Evolutionary conservation across 2,888 invertebrate species (phyloP).

Genomic region (Phytoseiulus persimilis): DNA sequence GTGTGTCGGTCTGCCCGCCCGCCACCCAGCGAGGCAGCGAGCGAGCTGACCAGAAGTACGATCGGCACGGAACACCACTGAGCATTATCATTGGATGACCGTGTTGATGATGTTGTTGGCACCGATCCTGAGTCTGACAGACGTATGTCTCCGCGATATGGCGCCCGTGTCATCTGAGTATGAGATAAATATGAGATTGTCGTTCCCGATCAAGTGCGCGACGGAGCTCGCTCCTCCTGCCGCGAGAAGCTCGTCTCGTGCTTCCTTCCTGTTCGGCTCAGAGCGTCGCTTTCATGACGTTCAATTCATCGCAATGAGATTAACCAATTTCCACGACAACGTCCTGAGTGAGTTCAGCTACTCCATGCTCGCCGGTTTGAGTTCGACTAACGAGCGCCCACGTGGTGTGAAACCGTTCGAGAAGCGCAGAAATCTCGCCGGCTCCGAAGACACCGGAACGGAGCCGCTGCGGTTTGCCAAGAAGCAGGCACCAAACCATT

Average conservation of each 20-base stretch:
- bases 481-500: not conserved
- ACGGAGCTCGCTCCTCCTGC: not conserved
- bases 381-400: not conserved
- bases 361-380: not conserved
- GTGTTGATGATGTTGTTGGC: not conserved
- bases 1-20: not conserved
- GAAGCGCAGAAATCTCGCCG: not conserved
- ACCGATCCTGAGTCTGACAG: not conserved
- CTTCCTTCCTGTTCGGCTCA: not conserved
- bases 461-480: not conserved
- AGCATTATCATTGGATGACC: not conserved
- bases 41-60: not conserved
- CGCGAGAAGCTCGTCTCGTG: not conserved
- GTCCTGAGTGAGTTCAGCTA: not conserved
- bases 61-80: not conserved
- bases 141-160: not conserved
- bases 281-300: too few species aligned
- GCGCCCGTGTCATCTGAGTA: too few species aligned
- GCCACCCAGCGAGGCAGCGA: not conserved
- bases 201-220: not conserved
- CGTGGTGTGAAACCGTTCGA: not conserved
- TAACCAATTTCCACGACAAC: not conserved
- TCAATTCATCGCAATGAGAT: not conserved
- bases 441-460: not conserved
- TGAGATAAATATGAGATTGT: too few species aligned